Percentiles rank a stretch among this genome's conserved stretches.
Conservation (phyloP, 2,888 invertebrate genomes). For the Cerastoderma edule region DNA sequence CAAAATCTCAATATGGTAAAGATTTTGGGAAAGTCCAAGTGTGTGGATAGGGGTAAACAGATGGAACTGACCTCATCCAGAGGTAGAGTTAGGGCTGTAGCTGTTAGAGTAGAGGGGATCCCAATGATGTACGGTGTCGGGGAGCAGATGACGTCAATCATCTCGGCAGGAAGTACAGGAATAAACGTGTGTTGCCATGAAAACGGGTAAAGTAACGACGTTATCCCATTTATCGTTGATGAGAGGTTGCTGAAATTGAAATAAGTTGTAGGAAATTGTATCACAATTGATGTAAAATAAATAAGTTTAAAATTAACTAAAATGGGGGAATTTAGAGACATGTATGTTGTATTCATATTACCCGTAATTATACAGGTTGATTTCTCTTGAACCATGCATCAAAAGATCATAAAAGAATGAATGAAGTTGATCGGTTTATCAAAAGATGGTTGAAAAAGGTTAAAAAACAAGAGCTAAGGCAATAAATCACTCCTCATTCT, state of each 20-base stretch:
- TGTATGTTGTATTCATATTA: too few relatives aligned
- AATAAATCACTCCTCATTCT: too few relatives aligned
- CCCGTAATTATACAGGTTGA: too few relatives aligned
- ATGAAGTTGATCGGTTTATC: too few relatives aligned
- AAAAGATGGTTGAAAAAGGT: too few relatives aligned
- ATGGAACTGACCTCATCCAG: constrained; percentile 86
- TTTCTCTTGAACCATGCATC: too few relatives aligned
- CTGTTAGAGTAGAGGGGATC: constrained; percentile 85
- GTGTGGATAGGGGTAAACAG: background rate
- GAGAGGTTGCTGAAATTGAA: constrained; percentile 87
- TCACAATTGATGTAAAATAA: too few relatives aligned
- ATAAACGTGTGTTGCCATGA: constrained; percentile 93
- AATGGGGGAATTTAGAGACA: too few relatives aligned
- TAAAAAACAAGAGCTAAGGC: too few relatives aligned
- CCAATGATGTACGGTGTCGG: constrained; percentile 92
- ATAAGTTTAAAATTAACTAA: too few relatives aligned
- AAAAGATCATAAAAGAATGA: too few relatives aligned
- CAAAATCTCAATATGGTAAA: background rate
- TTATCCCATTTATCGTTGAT: constrained; percentile 90
- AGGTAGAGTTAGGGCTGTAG: constrained; percentile 81
- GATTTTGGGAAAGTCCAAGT: background rate
- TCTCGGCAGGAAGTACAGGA: constrained; percentile 88
- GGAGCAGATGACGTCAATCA: constrained; percentile 88
- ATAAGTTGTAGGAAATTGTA: too few relatives aligned
- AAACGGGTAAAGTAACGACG: constrained; percentile 91